Evolutionary conservation across 2,888 invertebrate genomes (phyloP), one percentile per base, ranked within the genome.

Genomic region (Limenitis camilla): DNA sequence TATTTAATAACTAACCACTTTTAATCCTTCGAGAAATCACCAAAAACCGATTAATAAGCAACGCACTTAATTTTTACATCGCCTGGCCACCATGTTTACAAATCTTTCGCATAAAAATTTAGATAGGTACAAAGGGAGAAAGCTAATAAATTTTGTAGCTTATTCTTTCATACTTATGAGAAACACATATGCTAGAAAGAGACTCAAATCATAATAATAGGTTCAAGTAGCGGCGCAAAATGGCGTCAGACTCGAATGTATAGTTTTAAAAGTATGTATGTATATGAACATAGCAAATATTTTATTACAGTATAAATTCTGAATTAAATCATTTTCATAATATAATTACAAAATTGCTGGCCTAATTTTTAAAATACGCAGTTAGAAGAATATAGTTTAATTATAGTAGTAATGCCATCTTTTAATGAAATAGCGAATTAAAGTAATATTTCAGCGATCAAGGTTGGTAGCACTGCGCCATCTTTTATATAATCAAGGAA

Each of bases 61-160:
- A 44, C 51, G 47, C 55, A 52, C 63, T 61, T 50, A 62, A 32
- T 53, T 55, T 58, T 55, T 50, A 55, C 52, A 52, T 60, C 60
- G 62, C 79, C 78, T 74, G 72, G 79, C 85, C 82, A 78, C 87
- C 87, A 87, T 87, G 86, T 87, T 87, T 87, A 87, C 87, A 87
- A 86, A 83, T 86, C 75, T 75, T 79, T 81, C 74, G 67, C 72
- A 72, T 72, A 80, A 81, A 79, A 81, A 74, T 73, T 70, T 71
- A 72, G 64, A 62, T 62, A 72, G 57, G 66, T 71, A 73, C 61
- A 63, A 67, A 57, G 51, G 72, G 83, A 82, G 82, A 83, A 82
- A 83, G 81, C 79, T 67, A 63, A 73, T 67, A 66, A 74, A 76
- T 74, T 67, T 63, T 69, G 60, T 66, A 69, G 66, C 74, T 68